These are phyloP conservation scores for Eublepharis macularius DNA, from an alignment of 2,113 vertebrate species.

Conservation along the genomic window DNA sequence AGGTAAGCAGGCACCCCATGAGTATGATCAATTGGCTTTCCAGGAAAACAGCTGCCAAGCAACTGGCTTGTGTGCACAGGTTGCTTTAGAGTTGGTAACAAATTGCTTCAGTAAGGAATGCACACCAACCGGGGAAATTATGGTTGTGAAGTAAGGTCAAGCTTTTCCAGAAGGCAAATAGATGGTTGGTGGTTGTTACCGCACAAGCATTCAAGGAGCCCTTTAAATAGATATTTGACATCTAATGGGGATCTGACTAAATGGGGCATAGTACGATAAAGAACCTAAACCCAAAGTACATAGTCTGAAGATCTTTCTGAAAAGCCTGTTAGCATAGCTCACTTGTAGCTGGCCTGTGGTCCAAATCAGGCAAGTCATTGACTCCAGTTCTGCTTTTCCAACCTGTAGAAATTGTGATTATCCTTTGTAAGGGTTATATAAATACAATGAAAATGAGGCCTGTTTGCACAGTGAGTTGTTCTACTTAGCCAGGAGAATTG, in stretches of 20 bases:
- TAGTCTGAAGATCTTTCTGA: neutral
- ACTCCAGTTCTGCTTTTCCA: neutral
- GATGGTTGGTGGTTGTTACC: neutral
- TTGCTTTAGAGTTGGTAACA: neutral
- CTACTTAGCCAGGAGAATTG: neutral
- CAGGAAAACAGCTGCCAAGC: neutral
- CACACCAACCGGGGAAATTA: neutral
- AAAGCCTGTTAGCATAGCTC: no score
- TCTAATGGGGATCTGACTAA: neutral
- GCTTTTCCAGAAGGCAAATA: neutral
- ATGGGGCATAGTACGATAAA: neutral
- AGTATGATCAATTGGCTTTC: neutral
- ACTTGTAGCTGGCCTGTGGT: no score
- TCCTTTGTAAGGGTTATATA: neutral
- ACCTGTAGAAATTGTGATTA: neutral
- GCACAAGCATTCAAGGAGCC: neutral
- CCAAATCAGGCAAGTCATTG: neutral
- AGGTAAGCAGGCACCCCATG: neutral
- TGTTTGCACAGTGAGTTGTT: neutral
- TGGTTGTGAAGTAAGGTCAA: neutral
- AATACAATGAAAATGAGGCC: neutral
- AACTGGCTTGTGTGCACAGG: neutral
- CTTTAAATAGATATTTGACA: neutral
- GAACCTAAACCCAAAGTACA: neutral
- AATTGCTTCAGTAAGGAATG: neutral